These are phyloP conservation scores for Craseonycteris thonglongyai DNA, from an alignment of 2,113 vertebrate genomes.

Conservation along the genomic window DNA sequence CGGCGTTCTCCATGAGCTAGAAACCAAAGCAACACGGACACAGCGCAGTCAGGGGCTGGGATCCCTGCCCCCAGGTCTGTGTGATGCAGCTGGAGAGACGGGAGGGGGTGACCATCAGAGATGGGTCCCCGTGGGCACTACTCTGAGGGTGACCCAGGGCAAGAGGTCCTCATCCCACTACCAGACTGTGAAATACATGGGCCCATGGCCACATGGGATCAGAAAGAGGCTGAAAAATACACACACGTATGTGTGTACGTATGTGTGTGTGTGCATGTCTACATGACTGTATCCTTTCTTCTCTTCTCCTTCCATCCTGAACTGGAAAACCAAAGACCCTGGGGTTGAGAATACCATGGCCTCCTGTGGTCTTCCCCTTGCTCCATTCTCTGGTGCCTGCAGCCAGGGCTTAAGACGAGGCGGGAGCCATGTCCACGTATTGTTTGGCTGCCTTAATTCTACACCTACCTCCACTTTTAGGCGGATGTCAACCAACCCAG, in stretches of 20 bases:
- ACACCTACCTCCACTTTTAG: neutral
- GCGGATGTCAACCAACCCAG: neutral
- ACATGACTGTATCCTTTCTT: too few species aligned
- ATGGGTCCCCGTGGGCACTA: neutral
- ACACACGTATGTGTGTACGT: too few species aligned
- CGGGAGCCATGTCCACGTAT: neutral
- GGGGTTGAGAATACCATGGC: neutral
- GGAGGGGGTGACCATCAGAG: neutral
- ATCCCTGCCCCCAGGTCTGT: rapidly evolving
- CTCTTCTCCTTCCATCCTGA: neutral
- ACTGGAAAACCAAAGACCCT: neutral
- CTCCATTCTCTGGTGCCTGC: neutral
- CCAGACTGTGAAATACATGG: neutral
- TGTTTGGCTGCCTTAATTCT: neutral
- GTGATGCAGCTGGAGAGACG: neutral
- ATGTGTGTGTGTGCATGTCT: neutral
- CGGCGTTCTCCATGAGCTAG: constrained; percentile 90
- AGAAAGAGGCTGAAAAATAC: neutral
- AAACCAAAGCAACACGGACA: constrained; percentile 36
- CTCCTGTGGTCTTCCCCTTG: neutral
- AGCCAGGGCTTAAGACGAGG: neutral
- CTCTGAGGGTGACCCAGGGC: neutral
- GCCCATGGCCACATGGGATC: neutral
- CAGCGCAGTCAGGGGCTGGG: neutral
- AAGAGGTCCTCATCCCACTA: neutral